phyloP scores from a whole-genome alignment of 1,140 invertebrate species.

The Notospermus geniculatus region DNA sequence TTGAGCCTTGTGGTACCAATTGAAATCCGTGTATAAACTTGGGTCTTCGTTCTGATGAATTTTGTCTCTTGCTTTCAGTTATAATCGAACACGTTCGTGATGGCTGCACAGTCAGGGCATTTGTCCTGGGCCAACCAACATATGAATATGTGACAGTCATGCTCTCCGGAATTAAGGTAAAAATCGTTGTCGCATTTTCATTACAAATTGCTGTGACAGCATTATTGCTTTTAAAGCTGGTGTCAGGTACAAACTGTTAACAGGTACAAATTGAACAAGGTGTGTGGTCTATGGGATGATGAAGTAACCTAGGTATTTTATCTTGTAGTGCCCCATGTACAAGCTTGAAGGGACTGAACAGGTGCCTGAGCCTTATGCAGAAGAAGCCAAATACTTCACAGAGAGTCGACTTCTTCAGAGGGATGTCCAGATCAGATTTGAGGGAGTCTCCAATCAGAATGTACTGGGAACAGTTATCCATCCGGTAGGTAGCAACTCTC shows the following conservation, averaged over 20 bases:
- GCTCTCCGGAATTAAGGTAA: constrained; percentile 75
- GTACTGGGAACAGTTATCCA: constrained; percentile 93
- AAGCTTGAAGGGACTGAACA: constrained; percentile 69
- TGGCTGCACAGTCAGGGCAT: constrained; percentile 88
- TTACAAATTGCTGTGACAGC: too few relatives aligned
- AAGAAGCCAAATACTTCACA: constrained; percentile 86
- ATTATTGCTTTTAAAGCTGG: too few relatives aligned
- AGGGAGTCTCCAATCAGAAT: constrained; percentile 83
- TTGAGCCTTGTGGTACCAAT: too few relatives aligned
- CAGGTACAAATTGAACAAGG: too few relatives aligned
- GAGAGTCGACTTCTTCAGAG: constrained; percentile 87
- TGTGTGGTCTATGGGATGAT: too few relatives aligned
- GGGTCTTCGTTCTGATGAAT: constrained; percentile 7
- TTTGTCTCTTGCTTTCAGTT: constrained; percentile 60
- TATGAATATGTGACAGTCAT: constrained; percentile 89
- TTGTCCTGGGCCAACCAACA: constrained; percentile 70
- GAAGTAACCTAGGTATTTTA: too few relatives aligned
- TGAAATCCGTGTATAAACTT: too few relatives aligned
- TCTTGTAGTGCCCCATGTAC: constrained; percentile 69
- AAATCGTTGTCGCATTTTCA: too few relatives aligned
- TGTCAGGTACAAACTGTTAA: too few relatives aligned
- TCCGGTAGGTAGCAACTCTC: too few relatives aligned
- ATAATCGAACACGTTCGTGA: constrained; percentile 95
- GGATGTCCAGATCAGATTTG: constrained; percentile 88
- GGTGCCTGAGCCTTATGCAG: constrained; percentile 64